phyloP scores from a whole-genome alignment of 1,140 invertebrate genomes.

The Colletes latitarsis region DNA sequence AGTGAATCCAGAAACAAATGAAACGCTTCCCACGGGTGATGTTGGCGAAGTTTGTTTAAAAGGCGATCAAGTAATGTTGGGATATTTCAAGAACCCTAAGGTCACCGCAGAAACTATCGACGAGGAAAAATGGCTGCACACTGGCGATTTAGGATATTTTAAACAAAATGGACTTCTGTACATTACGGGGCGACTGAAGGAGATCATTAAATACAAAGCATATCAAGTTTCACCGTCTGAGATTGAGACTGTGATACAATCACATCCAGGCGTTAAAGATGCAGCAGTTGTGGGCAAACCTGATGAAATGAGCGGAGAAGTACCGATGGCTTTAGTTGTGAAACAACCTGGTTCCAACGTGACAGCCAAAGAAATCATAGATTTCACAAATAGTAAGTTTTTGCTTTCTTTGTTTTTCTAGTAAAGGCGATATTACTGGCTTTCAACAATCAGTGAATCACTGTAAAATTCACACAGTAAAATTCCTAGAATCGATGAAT shows the following conservation, averaged over 20 bases:
- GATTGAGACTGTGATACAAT: constrained; percentile 85
- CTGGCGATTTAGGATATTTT: constrained; percentile 78
- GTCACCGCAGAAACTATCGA: constrained; percentile 80
- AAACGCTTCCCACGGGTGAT: constrained; percentile 69
- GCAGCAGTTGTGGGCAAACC: constrained; percentile 87
- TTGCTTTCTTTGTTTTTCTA: too few relatives aligned
- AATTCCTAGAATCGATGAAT: too few relatives aligned
- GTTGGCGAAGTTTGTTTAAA: constrained; percentile 78
- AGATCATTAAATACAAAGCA: constrained; percentile 82
- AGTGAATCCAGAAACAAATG: constrained; percentile 73
- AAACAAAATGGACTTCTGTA: constrained; percentile 77
- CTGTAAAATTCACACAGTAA: too few relatives aligned
- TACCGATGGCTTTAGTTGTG: constrained; percentile 84
- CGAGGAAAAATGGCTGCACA: constrained; percentile 78
- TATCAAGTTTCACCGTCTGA: constrained; percentile 82
- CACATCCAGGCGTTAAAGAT: constrained; percentile 85
- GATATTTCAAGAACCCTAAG: constrained; percentile 69
- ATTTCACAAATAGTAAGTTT: constrained; percentile 78
- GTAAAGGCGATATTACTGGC: too few relatives aligned
- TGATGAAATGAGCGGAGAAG: constrained; percentile 82
- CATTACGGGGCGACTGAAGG: constrained; percentile 83
- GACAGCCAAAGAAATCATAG: constrained; percentile 80
- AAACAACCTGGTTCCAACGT: constrained; percentile 70
- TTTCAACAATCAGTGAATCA: too few relatives aligned
- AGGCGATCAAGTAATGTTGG: constrained; percentile 71